Conservation (phyloP, 2,113 vertebrate genomes). For the Origma solitaria region DNA sequence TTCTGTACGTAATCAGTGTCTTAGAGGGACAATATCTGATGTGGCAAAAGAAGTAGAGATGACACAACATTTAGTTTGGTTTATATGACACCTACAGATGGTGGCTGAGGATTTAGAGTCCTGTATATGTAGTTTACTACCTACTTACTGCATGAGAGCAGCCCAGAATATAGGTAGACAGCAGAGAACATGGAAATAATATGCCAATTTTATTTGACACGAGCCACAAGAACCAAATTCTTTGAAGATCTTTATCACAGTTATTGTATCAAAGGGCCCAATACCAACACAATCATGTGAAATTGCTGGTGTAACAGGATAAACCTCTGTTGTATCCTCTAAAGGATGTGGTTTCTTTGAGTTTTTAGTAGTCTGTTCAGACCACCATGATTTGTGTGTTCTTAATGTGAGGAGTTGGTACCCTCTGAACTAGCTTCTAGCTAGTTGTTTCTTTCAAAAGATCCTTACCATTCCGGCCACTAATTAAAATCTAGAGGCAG, state of each 20-base stretch:
- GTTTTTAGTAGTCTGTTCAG: neutral
- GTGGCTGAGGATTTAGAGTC: neutral
- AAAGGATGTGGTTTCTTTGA: neutral
- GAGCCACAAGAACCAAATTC: neutral
- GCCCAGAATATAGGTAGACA: neutral
- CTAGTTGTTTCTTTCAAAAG: neutral
- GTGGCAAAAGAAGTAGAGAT: neutral
- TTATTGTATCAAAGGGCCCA: neutral
- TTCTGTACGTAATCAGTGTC: neutral
- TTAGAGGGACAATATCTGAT: neutral
- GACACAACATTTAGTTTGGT: neutral
- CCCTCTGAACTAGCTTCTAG: neutral
- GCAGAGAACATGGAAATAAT: neutral
- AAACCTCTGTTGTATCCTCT: neutral
- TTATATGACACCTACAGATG: neutral
- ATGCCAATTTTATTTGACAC: neutral
- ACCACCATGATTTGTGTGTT: neutral
- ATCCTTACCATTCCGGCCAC: neutral
- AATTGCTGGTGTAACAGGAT: neutral
- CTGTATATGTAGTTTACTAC: neutral
- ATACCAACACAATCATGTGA: neutral
- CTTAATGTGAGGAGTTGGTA: neutral
- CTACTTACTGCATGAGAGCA: neutral
- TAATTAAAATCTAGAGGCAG: neutral
- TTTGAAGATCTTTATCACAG: neutral